Conservation (phyloP, 2,888 invertebrate species). For the Eustalomyia histrio region DNA sequence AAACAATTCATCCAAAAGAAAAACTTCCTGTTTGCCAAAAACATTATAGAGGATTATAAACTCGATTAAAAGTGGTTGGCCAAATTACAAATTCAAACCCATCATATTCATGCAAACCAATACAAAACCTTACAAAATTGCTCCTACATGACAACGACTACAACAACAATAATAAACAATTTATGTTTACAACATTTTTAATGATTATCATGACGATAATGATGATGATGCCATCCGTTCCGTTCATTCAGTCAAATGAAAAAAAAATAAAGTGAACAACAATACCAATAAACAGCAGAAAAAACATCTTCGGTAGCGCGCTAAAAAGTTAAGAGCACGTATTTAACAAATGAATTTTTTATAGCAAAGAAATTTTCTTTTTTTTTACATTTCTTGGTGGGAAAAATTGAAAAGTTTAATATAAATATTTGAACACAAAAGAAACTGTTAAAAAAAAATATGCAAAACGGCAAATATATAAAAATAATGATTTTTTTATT, state of each 20-base stretch:
- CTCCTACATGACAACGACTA: neutral
- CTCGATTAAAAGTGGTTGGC: constrained; percentile 6
- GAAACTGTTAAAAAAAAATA: neutral
- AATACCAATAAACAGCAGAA: neutral
- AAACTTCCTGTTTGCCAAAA: constrained; percentile 7
- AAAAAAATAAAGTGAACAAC: neutral
- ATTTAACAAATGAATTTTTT: constrained; percentile 22
- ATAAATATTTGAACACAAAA: neutral
- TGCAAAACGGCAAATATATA: neutral
- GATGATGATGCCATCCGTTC: neutral
- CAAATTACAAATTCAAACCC: neutral
- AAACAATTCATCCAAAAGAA: constrained; percentile 22
- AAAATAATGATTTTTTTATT: too few species aligned
- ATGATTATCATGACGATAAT: constrained; percentile 21
- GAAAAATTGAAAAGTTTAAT: neutral
- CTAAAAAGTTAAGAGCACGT: constrained; percentile 24
- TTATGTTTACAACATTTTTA: constrained; percentile 38
- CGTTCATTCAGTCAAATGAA: neutral
- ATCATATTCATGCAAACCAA: neutral
- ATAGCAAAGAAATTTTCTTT: constrained; percentile 13
- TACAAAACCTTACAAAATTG: neutral
- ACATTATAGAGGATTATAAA: constrained; percentile 31
- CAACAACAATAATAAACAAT: constrained; percentile 21
- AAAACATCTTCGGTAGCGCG: constrained; percentile 6
- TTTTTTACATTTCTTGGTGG: neutral